Percentiles rank a stretch among this genome's conserved stretches.
phyloP scores from a whole-genome alignment of 2,797 vertebrate genomes.

The Anolis apletophallus region DNA sequence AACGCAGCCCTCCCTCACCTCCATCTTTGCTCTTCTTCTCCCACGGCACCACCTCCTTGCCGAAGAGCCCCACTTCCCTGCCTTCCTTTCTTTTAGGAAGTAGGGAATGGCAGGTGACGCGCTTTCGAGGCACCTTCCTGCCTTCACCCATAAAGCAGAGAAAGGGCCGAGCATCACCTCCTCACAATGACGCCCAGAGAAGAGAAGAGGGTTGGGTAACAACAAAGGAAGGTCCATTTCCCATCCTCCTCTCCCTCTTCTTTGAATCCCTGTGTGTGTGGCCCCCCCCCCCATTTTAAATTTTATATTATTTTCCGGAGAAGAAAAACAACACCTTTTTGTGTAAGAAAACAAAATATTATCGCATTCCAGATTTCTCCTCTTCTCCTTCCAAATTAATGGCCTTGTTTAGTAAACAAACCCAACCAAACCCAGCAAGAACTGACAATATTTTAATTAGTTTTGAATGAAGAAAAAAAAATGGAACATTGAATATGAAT shows the following conservation, averaged over 20 bases:
- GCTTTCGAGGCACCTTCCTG: neutral
- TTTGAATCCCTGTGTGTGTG: too few species aligned
- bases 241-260: neutral
- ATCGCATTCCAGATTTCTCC: too few species aligned
- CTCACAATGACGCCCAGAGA: neutral
- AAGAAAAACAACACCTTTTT: neutral
- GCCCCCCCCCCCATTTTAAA: constrained; percentile 12
- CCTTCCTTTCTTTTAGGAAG: neutral
- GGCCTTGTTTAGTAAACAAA: too few species aligned
- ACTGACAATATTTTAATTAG: neutral
- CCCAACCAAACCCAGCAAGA: neutral
- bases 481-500: neutral
- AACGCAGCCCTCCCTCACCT: too few species aligned
- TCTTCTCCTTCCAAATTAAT: neutral
- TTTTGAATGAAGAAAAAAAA: neutral
- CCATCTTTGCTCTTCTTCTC: neutral
- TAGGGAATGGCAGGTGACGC: neutral
- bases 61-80: neutral
- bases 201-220: neutral
- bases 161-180: neutral
- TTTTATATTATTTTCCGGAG: constrained; percentile 21
- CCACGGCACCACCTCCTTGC: neutral
- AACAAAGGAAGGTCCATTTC: constrained; percentile 6
- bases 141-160: neutral
- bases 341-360: neutral